Evolutionary conservation across 2,888 invertebrate species (phyloP).

Genomic region (Drosophila robusta): DNA sequence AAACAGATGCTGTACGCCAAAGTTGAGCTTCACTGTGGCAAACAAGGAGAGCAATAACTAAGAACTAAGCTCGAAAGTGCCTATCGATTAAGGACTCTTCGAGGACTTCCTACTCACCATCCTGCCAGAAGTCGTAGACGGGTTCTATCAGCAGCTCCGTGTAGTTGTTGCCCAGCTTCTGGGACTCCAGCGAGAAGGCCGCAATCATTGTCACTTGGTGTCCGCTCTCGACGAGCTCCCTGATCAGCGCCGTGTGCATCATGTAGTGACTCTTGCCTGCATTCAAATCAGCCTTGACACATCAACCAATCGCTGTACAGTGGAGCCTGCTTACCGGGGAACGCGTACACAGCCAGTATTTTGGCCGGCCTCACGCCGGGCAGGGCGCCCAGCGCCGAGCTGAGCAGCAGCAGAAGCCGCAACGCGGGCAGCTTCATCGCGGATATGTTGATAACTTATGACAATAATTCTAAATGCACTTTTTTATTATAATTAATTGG

Average conservation of each 20-base stretch:
- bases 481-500: too few relatives aligned
- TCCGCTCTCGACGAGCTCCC: slow-evolving; percentile 84
- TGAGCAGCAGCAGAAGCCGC: slow-evolving; percentile 19
- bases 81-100: too few relatives aligned
- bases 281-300: background rate
- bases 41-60: background rate
- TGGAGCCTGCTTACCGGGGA: slow-evolving; percentile 72
- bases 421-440: slow-evolving; percentile 35
- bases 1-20: slow-evolving; percentile 78
- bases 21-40: slow-evolving; percentile 74
- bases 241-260: slow-evolving; percentile 85
- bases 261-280: slow-evolving; percentile 85
- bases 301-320: background rate
- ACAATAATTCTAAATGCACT: too few relatives aligned
- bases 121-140: slow-evolving; percentile 82
- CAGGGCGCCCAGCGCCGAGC: slow-evolving; percentile 36
- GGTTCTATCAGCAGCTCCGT: slow-evolving; percentile 84
- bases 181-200: slow-evolving; percentile 68
- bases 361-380: slow-evolving; percentile 58
- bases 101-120: too few relatives aligned
- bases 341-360: slow-evolving; percentile 85
- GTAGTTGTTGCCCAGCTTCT: slow-evolving; percentile 79
- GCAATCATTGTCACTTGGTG: slow-evolving; percentile 83
- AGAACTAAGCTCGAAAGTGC: too few relatives aligned
- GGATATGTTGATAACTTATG: too few relatives aligned